These are phyloP conservation scores for Coelopa frigida DNA, from an alignment of 1,140 invertebrate species.

Conservation along the genomic window DNA sequence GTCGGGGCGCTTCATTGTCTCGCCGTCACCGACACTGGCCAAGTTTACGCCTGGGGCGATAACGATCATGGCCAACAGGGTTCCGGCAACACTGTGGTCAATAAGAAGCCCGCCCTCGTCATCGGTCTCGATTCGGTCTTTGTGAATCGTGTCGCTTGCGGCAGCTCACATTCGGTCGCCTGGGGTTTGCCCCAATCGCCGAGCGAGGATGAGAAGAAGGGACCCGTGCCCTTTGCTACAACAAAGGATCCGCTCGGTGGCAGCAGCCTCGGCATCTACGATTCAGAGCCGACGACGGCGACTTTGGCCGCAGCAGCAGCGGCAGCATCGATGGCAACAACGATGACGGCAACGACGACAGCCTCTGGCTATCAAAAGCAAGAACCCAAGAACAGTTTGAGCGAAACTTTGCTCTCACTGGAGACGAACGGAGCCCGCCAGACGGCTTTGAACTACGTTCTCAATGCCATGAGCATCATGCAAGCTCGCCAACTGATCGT, in stretches of 20 bases:
- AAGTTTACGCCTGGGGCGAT: conserved; percentile 77
- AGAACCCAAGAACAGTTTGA: conserved; percentile 47
- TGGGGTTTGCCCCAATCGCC: conserved; percentile 68
- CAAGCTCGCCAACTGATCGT: conserved; percentile 49
- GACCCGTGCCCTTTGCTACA: conserved; percentile 79
- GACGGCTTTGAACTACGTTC: conserved; percentile 78
- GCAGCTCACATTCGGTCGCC: conserved; percentile 91
- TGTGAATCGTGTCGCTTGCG: conserved; percentile 84
- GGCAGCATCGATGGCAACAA: conserved; percentile 30
- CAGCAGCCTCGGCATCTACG: conserved; percentile 50
- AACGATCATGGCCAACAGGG: conserved; percentile 97
- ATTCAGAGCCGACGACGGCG: conserved; percentile 29
- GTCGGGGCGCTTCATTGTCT: conserved; percentile 92
- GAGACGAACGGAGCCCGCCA: conserved; percentile 81
- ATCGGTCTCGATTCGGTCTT: conserved; percentile 78
- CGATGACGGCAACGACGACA: conserved; percentile 33
- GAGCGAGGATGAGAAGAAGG: conserved; percentile 59
- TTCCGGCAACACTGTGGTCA: conserved; percentile 87
- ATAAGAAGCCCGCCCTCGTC: conserved; percentile 80
- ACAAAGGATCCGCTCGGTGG: conserved; percentile 81
- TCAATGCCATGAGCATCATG: conserved; percentile 82
- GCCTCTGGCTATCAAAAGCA: conserved; percentile 17
- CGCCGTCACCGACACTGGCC: conserved; percentile 81
- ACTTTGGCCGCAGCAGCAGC: conserved; percentile 6
- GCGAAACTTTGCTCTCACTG: conserved; percentile 75